Percentiles rank a stretch among this genome's conserved stretches.
phyloP scores from a whole-genome alignment of 2,113 vertebrate species.

The Nasalis larvatus region DNA sequence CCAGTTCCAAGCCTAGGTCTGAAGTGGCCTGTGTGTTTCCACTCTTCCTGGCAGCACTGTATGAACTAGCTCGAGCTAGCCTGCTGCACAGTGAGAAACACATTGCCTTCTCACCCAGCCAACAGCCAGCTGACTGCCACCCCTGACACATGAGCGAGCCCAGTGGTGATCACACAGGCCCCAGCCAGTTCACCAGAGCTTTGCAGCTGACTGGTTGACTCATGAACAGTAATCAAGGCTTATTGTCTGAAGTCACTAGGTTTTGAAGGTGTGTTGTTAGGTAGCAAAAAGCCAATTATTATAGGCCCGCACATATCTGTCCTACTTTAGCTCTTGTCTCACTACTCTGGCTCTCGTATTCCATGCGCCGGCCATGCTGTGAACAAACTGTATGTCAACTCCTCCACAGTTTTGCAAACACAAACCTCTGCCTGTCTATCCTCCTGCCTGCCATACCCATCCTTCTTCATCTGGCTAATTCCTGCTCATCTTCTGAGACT shows the following conservation, averaged over 20 bases:
- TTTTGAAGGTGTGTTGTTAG: neutral
- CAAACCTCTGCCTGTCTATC: neutral
- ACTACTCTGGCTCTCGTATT: neutral
- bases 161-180: neutral
- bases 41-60: neutral
- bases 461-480: neutral
- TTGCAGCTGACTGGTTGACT: neutral
- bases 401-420: neutral
- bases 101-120: neutral
- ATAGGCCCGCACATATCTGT: neutral
- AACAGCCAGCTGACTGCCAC: neutral
- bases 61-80: neutral
- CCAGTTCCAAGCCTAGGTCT: neutral
- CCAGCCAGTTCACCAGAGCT: neutral
- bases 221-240: neutral
- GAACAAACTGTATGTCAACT: neutral
- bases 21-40: neutral
- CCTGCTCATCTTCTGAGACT: neutral
- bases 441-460: rapidly evolving
- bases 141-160: neutral
- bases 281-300: neutral
- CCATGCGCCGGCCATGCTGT: neutral
- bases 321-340: neutral
- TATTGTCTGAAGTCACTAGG: neutral
- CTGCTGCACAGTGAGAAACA: neutral